Base-by-base conservation (phyloP, 35 echinoderm and acorn worm species). In the Ophioderma brevispina region DNA sequence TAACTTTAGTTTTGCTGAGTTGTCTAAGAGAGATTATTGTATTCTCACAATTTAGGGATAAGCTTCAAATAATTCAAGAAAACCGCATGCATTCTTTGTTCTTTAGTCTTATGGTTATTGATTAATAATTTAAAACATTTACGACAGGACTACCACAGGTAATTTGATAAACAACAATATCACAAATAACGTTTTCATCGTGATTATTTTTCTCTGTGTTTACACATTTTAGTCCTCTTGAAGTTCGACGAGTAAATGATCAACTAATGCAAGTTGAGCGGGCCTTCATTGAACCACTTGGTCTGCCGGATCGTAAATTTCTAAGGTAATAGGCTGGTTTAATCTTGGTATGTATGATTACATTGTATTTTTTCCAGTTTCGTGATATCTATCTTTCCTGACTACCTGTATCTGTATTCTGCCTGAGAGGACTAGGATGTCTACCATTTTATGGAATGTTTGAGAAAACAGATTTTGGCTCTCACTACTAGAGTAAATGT, bases 271-370 rank as follows among this genome's bases (percentile, higher is more conserved):
- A 87, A 35, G 56, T 95, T 0, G 93, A 95, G 36, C 41, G 93
- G 40, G 86, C 88, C 39, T 95, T 95, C 50, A 91, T 95, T 30
- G 93, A 95, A 36, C 93, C 93, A 0, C 77, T 85, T 83, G 93
- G 93, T 14, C 63, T 95, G 34, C 88, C 93, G 15, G 88, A 76
- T 31, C 75, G 93, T 14, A 91, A 91, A 56, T 91, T 83, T 70
- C 64, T 91, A 3, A 91, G 90, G 90, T 91, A 50, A 84, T 37
- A 40, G 1, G 30, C 36, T n/a, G n/a, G n/a, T n/a, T n/a, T n/a
- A n/a, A n/a, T n/a, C n/a, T n/a, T n/a, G n/a, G n/a, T n/a, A n/a
- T n/a, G n/a, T n/a, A n/a, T n/a, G n/a, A n/a, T n/a, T 46, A 46
- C 41, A 4, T 46, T 17, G 5, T 46, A 46, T 46, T 46, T 46